Evolutionary conservation across 2,113 vertebrate species (phyloP).

Genomic region (Lepisosteus oculatus): DNA sequence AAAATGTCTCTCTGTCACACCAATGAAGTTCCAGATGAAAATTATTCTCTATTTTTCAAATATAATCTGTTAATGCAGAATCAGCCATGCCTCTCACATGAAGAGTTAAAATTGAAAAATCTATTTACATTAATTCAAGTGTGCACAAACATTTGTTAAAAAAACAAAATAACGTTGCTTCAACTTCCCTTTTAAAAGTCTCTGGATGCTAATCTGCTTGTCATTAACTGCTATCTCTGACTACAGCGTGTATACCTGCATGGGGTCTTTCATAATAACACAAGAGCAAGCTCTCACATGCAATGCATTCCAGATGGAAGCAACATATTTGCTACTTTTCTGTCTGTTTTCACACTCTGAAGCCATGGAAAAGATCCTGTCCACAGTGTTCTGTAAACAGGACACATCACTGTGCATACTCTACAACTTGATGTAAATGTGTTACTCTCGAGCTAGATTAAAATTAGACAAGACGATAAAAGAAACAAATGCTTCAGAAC

Average conservation of each 20-base stretch:
- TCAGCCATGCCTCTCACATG: no score
- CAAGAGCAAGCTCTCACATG: slow-evolving; percentile 63
- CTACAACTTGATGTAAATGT: not conserved
- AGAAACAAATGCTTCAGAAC: no score
- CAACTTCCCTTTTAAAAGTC: not conserved
- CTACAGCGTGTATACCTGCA: slow-evolving; percentile 34
- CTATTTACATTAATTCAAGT: no score
- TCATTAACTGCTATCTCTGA: not conserved
- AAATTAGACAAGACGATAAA: no score
- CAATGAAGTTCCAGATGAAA: no score
- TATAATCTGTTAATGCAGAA: no score
- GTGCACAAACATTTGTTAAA: no score
- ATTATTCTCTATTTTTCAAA: no score
- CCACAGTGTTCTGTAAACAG: not conserved
- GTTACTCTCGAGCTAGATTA: no score
- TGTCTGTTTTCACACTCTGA: slow-evolving; percentile 38
- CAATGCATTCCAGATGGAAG: slow-evolving; percentile 62
- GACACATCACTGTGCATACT: not conserved
- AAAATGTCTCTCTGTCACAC: no score
- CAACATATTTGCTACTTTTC: slow-evolving; percentile 52
- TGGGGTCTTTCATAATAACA: slow-evolving; percentile 69
- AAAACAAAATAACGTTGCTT: no score
- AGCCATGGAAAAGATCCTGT: slow-evolving; percentile 19
- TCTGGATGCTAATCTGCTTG: slow-evolving; percentile 1
- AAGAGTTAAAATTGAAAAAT: no score